These are phyloP conservation scores for Pelosia muscerda DNA, from an alignment of 2,888 invertebrate species.

Conservation along the genomic window DNA sequence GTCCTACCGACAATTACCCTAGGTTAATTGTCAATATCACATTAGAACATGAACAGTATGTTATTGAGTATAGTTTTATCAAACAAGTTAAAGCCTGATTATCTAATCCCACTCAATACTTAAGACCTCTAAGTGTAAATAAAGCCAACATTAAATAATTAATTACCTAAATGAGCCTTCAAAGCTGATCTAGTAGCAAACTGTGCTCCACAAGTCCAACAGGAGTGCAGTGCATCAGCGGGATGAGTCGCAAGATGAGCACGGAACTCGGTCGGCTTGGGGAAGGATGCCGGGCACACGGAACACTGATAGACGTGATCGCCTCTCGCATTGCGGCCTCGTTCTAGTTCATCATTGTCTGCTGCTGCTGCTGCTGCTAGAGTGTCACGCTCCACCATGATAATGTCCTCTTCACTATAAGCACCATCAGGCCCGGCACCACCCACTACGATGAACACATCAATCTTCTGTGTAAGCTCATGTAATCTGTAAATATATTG, in stretches of 20 bases:
- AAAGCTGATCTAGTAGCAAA: conserved; percentile 60
- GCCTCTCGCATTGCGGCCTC: conserved; percentile 69
- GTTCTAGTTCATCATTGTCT: conserved; percentile 70
- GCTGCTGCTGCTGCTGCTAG: conserved; percentile 71
- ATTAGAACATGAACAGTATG: no score
- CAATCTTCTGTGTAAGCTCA: conserved; percentile 80
- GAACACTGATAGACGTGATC: conserved; percentile 79
- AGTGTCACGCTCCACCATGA: conserved; percentile 78
- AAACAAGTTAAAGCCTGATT: no score
- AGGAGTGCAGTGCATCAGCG: conserved; percentile 68
- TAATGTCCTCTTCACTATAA: conserved; percentile 80
- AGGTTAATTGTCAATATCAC: no score
- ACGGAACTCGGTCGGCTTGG: conserved; percentile 52
- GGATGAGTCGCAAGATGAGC: conserved; percentile 64
- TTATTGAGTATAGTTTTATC: no score
- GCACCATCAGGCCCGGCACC: conserved; percentile 68
- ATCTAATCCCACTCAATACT: no score
- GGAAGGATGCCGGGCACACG: conserved; percentile 75
- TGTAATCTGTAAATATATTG: conserved; percentile 57
- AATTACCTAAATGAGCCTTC: conserved; percentile 36
- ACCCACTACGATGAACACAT: conserved; percentile 81
- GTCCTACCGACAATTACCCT: no score
- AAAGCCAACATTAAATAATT: no score
- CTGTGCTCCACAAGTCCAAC: conserved; percentile 82
- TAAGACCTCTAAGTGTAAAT: no score